These are phyloP conservation scores for Polyodon spathula DNA, from an alignment of 2,113 vertebrate species.

Conservation along the genomic window DNA sequence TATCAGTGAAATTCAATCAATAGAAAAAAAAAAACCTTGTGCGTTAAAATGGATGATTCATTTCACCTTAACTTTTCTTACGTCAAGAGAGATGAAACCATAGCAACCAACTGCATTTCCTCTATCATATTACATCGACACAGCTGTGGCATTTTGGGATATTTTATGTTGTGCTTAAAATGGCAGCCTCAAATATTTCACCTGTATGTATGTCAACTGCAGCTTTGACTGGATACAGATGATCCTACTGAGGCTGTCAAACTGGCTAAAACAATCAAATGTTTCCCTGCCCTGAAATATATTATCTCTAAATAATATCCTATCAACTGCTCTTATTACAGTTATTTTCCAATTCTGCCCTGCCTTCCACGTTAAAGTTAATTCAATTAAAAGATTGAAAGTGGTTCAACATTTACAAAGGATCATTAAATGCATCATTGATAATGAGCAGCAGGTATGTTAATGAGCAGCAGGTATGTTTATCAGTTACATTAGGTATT, in stretches of 20 bases:
- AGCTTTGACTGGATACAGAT: neutral
- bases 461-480: no score
- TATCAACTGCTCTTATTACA: no score
- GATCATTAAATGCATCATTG: no score
- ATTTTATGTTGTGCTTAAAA: neutral
- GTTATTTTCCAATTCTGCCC: no score
- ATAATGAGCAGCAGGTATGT: no score
- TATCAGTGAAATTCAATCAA: neutral
- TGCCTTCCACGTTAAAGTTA: no score
- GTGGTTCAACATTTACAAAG: no score
- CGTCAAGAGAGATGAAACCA: constrained; percentile 1
- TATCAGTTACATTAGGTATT: no score
- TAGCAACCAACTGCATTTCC: constrained; percentile 4
- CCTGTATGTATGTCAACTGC: neutral
- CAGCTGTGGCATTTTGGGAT: neutral
- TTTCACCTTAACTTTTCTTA: constrained; percentile 2
- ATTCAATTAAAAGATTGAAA: no score
- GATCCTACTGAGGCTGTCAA: neutral
- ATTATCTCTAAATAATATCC: no score
- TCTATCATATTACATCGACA: neutral
- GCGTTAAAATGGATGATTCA: constrained; percentile 5
- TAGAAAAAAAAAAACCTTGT: neutral
- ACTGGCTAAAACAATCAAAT: neutral
- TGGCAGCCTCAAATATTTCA: neutral
- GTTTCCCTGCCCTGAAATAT: no score